A percentile compares a stretch with the other conserved stretches of the same genome.
phyloP scores from a whole-genome alignment of 2,113 vertebrate genomes.

The Gnathonemus echidnorhynchus region DNA sequence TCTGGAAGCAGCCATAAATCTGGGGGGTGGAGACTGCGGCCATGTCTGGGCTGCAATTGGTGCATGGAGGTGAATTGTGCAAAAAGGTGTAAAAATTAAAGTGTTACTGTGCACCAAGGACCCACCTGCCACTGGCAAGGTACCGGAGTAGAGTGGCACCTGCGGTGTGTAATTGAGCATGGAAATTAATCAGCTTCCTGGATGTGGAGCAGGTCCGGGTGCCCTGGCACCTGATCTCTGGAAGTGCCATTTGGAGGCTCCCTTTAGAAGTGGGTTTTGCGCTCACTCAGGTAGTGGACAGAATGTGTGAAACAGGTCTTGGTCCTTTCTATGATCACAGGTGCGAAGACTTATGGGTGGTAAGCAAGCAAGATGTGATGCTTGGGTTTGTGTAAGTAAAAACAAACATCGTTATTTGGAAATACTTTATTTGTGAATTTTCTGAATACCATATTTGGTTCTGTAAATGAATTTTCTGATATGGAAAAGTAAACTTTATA shows the following conservation, averaged over 20 bases:
- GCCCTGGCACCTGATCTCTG: neutral
- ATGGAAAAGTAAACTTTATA: neutral
- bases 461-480: neutral
- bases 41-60: neutral
- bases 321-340: neutral
- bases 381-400: neutral
- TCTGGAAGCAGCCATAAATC: neutral
- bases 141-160: neutral
- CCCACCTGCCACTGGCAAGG: neutral
- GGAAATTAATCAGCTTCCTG: neutral
- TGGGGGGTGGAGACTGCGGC: neutral
- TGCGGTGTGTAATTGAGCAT: neutral
- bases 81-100: neutral
- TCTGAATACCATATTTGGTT: neutral
- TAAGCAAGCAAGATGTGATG: neutral
- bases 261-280: neutral
- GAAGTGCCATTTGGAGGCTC: neutral
- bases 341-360: neutral
- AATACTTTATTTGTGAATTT: neutral
- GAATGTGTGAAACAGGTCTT: neutral
- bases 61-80: neutral
- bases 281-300: neutral
- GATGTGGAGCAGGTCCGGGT: neutral
- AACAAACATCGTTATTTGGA: neutral
- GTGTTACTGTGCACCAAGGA: neutral